Conservation (phyloP, 2,797 vertebrate species). For the Hylomyscus alleni region DNA sequence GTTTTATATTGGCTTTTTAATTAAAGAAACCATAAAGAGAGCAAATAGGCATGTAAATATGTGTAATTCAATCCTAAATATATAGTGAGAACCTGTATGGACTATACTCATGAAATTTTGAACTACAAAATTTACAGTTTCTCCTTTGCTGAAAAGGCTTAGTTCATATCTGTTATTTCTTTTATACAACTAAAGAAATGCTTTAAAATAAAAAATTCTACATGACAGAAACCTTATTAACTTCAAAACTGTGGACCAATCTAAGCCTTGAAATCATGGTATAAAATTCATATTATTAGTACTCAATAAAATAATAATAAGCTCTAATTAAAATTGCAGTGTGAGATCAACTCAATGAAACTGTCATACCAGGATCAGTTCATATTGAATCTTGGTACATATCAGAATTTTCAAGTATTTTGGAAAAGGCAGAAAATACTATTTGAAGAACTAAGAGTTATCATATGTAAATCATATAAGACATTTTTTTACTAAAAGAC, state of each 20-base stretch:
- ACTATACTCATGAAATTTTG: neutral
- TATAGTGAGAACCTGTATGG: neutral
- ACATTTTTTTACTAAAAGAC: neutral
- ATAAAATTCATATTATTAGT: neutral
- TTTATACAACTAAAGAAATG: slow-evolving; percentile 5
- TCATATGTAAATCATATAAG: neutral
- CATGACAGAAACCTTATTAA: neutral
- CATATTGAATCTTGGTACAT: neutral
- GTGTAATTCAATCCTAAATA: neutral
- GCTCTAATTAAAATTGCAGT: neutral
- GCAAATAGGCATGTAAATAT: neutral
- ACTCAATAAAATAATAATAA: neutral
- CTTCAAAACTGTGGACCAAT: slow-evolving; percentile 14
- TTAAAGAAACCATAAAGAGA: neutral
- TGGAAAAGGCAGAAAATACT: neutral
- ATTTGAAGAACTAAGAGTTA: neutral
- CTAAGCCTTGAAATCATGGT: neutral
- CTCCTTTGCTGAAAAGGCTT: neutral
- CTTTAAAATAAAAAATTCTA: neutral
- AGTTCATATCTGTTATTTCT: neutral
- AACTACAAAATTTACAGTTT: neutral
- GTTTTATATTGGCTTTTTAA: neutral
- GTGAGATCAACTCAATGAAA: neutral
- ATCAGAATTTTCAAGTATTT: neutral
- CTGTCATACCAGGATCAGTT: neutral